These are phyloP conservation scores for Lytechinus variegatus DNA, from an alignment of 35 echinoderm and acorn worm genomes.

Conservation along the genomic window DNA sequence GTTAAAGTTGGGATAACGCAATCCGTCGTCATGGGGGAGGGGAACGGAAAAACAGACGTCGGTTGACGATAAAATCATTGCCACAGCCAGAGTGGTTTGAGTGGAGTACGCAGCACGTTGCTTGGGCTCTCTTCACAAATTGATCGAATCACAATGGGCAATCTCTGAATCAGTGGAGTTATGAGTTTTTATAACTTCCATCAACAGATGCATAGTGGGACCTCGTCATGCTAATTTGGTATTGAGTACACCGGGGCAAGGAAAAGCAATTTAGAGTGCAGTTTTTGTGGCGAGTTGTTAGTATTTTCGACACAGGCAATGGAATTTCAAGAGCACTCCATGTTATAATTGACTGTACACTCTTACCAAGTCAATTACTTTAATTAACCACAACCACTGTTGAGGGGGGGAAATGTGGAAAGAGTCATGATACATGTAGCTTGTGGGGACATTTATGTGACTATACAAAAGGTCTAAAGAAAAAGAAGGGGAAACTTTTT, in stretches of 20 bases:
- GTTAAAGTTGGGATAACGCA: background rate
- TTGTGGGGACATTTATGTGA: background rate
- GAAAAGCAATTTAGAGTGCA: background rate
- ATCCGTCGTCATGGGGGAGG: background rate
- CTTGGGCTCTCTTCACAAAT: background rate
- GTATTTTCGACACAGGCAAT: background rate
- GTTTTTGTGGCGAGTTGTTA: background rate
- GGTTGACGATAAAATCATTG: slow-evolving; percentile 34
- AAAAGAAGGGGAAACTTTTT: too few species aligned
- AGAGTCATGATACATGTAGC: background rate
- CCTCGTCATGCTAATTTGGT: slow-evolving; percentile 13
- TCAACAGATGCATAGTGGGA: slow-evolving; percentile 16
- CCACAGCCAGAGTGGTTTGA: background rate
- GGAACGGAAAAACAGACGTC: slow-evolving; percentile 49
- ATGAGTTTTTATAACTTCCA: slow-evolving; percentile 34
- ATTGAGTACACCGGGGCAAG: background rate
- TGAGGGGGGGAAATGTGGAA: background rate
- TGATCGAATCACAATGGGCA: slow-evolving; percentile 30
- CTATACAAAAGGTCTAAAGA: too few species aligned
- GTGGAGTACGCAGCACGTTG: background rate
- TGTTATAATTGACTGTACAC: background rate
- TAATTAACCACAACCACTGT: background rate
- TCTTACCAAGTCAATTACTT: background rate
- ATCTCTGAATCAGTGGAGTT: background rate
- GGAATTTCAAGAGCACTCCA: background rate